Conservation (phyloP, 1,140 invertebrate genomes). For the Sitophilus oryzae region DNA sequence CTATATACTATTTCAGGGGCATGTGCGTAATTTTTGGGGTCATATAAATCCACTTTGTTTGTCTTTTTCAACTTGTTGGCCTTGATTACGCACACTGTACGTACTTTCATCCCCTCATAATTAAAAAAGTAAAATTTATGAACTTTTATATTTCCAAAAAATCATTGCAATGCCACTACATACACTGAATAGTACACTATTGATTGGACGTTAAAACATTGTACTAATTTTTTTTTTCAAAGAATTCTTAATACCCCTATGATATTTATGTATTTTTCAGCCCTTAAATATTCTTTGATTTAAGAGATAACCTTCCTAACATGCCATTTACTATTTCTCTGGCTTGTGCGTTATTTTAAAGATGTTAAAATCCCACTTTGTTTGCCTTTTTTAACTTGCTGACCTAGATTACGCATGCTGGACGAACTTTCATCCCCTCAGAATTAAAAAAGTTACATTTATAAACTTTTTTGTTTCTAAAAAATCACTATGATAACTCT, state of each 20-base stretch:
- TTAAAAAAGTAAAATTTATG: neutral
- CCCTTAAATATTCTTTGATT: too few relatives aligned
- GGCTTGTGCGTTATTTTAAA: neutral
- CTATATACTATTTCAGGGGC: too few relatives aligned
- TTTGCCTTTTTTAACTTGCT: neutral
- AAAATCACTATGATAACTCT: too few relatives aligned
- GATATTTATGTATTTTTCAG: too few relatives aligned
- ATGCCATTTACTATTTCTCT: too few relatives aligned
- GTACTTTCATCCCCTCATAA: neutral
- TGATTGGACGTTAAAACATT: neutral
- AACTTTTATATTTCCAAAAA: neutral
- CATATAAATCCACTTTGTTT: neutral
- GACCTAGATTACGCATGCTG: neutral
- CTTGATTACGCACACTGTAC: neutral
- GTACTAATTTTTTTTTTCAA: neutral
- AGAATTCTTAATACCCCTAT: too few relatives aligned
- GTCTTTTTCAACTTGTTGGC: neutral
- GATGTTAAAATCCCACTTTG: neutral
- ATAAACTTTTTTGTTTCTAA: neutral
- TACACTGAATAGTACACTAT: neutral
- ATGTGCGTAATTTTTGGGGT: neutral
- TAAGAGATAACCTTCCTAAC: too few relatives aligned
- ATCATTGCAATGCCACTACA: neutral
- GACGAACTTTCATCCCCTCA: neutral
- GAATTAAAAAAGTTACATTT: neutral